Evolutionary conservation across 2,113 vertebrate species (phyloP).

Genomic region (Laticauda colubrina): DNA sequence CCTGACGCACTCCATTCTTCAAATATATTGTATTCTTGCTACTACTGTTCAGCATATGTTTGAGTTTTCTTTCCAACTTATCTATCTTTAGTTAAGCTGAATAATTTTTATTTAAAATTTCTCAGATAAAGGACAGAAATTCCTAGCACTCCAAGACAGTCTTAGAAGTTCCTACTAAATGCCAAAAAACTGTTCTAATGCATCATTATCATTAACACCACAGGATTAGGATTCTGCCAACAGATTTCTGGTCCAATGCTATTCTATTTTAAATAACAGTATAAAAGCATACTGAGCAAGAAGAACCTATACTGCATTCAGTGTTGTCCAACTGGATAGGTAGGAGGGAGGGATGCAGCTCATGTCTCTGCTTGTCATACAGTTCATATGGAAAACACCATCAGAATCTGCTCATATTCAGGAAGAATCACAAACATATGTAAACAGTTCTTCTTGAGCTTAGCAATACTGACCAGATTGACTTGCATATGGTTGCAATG

Average conservation of each 20-base stretch:
- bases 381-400: background rate
- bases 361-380: background rate
- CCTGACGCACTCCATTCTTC: background rate
- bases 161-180: background rate
- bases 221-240: background rate
- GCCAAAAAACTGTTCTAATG: background rate
- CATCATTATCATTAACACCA: background rate
- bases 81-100: background rate
- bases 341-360: background rate
- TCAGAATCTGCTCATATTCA: background rate
- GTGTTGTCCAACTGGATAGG: background rate
- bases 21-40: background rate
- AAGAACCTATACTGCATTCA: background rate
- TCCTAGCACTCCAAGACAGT: no score
- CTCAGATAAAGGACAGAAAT: background rate
- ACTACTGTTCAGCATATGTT: background rate
- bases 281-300: background rate
- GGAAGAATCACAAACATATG: constrained; percentile 20
- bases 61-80: background rate
- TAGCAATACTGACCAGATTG: background rate
- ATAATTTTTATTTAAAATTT: background rate
- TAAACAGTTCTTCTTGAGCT: background rate
- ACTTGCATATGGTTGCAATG: background rate
- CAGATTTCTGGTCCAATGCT: background rate
- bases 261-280: background rate